phyloP scores from a whole-genome alignment of 1,140 invertebrate species.

The Doryteuthis pealeii region DNA sequence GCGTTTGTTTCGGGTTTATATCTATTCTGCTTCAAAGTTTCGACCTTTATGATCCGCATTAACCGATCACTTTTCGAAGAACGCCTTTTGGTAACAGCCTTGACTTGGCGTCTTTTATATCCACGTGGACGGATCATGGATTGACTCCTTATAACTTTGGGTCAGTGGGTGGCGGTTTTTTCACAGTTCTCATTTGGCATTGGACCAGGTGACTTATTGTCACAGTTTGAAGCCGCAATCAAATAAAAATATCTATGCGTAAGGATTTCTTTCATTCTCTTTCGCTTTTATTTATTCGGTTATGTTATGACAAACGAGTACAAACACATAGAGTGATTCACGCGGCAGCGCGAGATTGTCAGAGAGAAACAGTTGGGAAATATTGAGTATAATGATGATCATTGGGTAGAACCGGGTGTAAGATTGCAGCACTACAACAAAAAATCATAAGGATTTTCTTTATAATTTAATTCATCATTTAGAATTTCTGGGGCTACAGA shows the following conservation, averaged over 20 bases:
- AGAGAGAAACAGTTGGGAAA: too few species aligned
- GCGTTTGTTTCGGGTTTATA: neutral
- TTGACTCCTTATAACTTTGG: conserved; percentile 63
- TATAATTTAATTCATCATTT: too few species aligned
- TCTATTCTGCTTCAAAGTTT: neutral
- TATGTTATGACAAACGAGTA: neutral
- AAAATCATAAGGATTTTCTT: too few species aligned
- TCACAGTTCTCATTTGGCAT: neutral
- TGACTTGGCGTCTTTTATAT: conserved; percentile 65
- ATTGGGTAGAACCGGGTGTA: too few species aligned
- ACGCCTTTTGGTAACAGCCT: conserved; percentile 34
- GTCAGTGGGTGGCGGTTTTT: conserved; percentile 33
- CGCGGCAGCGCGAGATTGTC: too few species aligned
- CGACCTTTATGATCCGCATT: conserved; percentile 29
- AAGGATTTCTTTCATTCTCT: neutral
- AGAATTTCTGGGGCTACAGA: too few species aligned
- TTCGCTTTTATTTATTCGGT: neutral
- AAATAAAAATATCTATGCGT: conserved; percentile 5
- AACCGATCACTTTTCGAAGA: conserved; percentile 38
- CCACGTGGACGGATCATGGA: conserved; percentile 78
- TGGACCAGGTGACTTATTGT: conserved; percentile 29
- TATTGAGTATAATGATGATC: too few species aligned
- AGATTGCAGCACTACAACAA: too few species aligned
- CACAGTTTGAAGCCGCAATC: conserved; percentile 18
- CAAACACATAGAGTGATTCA: too few species aligned